These are phyloP conservation scores for Sterna hirundo DNA, from an alignment of 2,113 vertebrate species.

Conservation along the genomic window DNA sequence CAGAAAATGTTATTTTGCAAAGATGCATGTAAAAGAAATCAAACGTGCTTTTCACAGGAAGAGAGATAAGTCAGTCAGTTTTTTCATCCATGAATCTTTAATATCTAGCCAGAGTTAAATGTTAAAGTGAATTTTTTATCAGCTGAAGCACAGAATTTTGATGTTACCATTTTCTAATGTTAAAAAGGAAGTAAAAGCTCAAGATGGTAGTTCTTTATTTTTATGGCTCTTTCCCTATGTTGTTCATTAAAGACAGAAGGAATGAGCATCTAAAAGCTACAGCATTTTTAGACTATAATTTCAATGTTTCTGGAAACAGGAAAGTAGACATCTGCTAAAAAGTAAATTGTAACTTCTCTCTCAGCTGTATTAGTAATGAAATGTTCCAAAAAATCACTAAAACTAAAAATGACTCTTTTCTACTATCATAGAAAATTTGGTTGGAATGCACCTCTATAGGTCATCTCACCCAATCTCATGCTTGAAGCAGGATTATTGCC, in stretches of 20 bases:
- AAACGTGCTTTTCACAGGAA: not conserved
- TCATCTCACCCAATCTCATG: not conserved
- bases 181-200: conserved; percentile 9
- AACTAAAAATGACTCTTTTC: not conserved
- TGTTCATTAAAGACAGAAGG: not conserved
- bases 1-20: not conserved
- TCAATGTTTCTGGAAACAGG: not conserved
- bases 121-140: conserved; percentile 18
- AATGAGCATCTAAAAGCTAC: not conserved
- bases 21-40: not conserved
- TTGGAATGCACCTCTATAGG: not conserved
- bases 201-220: not conserved
- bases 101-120: not conserved
- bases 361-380: not conserved
- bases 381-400: not conserved
- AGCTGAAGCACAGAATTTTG: not conserved
- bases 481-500: not conserved
- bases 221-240: not conserved
- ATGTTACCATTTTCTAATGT: not conserved
- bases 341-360: not conserved
- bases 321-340: not conserved
- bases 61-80: not conserved
- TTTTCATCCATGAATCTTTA: conserved; percentile 38
- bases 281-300: not conserved
- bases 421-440: not conserved